phyloP scores from a whole-genome alignment of 1,140 invertebrate genomes.

The Neodiprion lecontei region DNA sequence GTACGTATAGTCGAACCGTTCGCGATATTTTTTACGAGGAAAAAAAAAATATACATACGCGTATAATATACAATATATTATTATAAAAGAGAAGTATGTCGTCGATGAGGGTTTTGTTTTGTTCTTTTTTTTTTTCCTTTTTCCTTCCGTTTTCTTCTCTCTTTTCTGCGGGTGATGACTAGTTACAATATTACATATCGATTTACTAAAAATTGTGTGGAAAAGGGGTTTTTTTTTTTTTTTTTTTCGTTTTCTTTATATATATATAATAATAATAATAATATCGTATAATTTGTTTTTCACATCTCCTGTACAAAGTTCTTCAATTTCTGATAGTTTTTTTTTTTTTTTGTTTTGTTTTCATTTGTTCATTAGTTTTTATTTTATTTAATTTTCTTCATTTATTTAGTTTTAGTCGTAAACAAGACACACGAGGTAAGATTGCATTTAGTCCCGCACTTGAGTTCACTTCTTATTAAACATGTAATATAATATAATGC shows the following conservation, averaged over 20 bases:
- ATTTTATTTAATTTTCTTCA: conserved; percentile 26
- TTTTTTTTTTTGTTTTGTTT: conserved; percentile 39
- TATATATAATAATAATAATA: conserved; percentile 25
- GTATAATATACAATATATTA: conserved; percentile 40
- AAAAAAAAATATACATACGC: conserved; percentile 34
- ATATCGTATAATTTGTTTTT: too few species aligned
- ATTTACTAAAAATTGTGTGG: conserved; percentile 49
- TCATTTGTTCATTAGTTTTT: neutral
- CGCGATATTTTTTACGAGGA: conserved; percentile 25
- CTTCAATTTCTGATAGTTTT: conserved; percentile 29
- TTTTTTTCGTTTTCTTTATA: conserved; percentile 32
- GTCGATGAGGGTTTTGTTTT: too few species aligned
- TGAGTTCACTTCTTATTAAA: conserved; percentile 21
- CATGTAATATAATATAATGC: neutral
- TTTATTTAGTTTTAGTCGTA: conserved; percentile 46
- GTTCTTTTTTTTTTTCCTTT: too few species aligned
- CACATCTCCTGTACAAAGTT: conserved; percentile 36
- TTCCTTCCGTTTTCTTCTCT: too few species aligned
- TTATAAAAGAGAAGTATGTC: conserved; percentile 42
- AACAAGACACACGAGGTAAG: conserved; percentile 61
- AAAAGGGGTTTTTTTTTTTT: conserved; percentile 48
- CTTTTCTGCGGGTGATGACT: too few species aligned
- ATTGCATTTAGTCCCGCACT: conserved; percentile 37
- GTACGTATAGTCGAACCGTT: conserved; percentile 22
- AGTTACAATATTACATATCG: neutral